Conservation (phyloP, 2,797 vertebrate genomes). For the Myiothlypis chrysogaster region DNA sequence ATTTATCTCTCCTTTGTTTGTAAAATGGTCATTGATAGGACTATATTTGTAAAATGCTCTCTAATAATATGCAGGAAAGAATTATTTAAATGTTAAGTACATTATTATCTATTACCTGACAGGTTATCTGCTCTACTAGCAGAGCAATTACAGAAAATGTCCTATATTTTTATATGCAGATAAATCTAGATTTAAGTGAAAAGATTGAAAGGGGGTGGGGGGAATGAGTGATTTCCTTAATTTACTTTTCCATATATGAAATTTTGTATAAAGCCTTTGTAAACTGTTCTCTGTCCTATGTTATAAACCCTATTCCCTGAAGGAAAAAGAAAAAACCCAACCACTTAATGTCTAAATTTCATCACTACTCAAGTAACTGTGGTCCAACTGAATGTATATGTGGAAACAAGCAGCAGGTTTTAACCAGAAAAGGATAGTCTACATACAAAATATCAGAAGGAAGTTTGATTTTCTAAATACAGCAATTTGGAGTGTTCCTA, state of each 20-base stretch:
- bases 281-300: background rate
- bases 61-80: background rate
- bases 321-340: background rate
- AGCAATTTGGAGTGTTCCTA: background rate
- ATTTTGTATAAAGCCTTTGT: background rate
- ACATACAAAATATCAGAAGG: background rate
- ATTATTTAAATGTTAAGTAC: background rate
- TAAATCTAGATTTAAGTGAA: background rate
- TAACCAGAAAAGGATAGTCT: background rate
- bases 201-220: background rate
- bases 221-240: background rate
- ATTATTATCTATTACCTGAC: background rate
- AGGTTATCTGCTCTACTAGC: background rate
- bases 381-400: background rate
- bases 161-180: background rate
- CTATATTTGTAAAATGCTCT: background rate
- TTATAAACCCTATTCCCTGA: background rate
- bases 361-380: background rate
- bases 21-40: background rate
- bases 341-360: background rate
- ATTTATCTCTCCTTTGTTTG: background rate
- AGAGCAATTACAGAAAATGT: conserved; percentile 16
- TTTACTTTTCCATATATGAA: background rate
- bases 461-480: background rate
- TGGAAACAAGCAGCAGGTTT: background rate